Conservation (phyloP, 2,113 vertebrate genomes). For the Microcebus ravelobensis region DNA sequence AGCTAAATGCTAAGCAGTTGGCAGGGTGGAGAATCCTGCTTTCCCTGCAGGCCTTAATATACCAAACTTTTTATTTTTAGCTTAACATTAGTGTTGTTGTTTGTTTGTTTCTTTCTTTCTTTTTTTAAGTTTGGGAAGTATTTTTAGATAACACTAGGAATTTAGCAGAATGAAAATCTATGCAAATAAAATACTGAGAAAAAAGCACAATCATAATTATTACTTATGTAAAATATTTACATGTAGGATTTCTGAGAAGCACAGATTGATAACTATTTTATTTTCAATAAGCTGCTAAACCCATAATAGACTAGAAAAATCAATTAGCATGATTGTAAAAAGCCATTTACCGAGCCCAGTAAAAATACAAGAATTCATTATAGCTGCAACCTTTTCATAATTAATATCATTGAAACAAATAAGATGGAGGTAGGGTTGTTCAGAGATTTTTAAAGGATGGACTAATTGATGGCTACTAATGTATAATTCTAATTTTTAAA, state of each 20-base stretch:
- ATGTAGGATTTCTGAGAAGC: not conserved
- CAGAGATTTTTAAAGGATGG: not conserved
- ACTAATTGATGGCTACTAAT: not conserved
- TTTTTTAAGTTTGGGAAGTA: not conserved
- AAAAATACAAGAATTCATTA: not conserved
- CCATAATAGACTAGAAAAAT: not conserved
- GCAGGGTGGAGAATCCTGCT: not conserved
- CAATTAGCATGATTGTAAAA: not conserved
- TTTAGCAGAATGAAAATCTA: not conserved
- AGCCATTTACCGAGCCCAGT: not conserved
- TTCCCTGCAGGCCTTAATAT: not conserved
- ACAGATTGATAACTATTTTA: not conserved
- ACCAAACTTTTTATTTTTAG: not conserved
- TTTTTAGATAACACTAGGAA: not conserved
- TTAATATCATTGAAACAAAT: not conserved
- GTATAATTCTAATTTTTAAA: not conserved
- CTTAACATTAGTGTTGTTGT: not conserved
- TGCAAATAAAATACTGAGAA: not conserved
- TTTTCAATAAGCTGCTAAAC: not conserved
- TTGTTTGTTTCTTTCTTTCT: too few relatives aligned
- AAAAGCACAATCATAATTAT: not conserved
- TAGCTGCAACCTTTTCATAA: not conserved
- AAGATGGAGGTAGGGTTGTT: not conserved
- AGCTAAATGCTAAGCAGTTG: constrained; percentile 33
- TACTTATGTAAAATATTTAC: not conserved